These are phyloP conservation scores for Cygnus atratus DNA, from an alignment of 2,113 vertebrate genomes.

Conservation along the genomic window DNA sequence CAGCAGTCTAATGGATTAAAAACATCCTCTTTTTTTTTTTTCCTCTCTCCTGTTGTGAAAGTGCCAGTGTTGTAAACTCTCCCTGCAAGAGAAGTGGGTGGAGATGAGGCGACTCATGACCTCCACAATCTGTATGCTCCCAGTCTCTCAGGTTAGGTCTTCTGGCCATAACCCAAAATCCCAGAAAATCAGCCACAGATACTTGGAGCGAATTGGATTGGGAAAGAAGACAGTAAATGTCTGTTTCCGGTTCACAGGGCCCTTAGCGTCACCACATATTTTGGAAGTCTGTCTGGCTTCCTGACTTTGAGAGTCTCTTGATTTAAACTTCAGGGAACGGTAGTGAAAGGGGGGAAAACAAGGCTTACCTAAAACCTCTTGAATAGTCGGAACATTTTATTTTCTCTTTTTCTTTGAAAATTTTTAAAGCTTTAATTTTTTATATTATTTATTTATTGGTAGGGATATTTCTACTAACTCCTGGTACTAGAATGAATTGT, in stretches of 20 bases:
- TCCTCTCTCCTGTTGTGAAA: conserved; percentile 67
- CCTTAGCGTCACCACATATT: conserved; percentile 74
- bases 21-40: conserved; percentile 72
- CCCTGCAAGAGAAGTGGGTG: conserved; percentile 58
- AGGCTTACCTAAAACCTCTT: conserved; percentile 33
- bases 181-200: conserved; percentile 39
- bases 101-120: conserved; percentile 40
- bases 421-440: neutral
- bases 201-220: conserved; percentile 63
- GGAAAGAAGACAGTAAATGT: conserved; percentile 73
- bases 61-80: conserved; percentile 65
- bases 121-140: neutral
- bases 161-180: conserved; percentile 53
- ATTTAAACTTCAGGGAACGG: conserved; percentile 68
- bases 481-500: neutral
- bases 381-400: neutral
- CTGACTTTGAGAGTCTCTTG: conserved; percentile 79
- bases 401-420: neutral
- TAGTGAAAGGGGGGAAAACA: conserved; percentile 47
- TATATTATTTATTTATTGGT: neutral
- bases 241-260: conserved; percentile 79
- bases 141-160: conserved; percentile 59
- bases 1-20: conserved; percentile 75
- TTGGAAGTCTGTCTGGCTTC: conserved; percentile 82
- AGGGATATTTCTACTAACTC: neutral